Evolutionary conservation across 1,140 invertebrate species (phyloP), one percentile per base, ranked within the genome.

Genomic region (Sarcophaga bullata): DNA sequence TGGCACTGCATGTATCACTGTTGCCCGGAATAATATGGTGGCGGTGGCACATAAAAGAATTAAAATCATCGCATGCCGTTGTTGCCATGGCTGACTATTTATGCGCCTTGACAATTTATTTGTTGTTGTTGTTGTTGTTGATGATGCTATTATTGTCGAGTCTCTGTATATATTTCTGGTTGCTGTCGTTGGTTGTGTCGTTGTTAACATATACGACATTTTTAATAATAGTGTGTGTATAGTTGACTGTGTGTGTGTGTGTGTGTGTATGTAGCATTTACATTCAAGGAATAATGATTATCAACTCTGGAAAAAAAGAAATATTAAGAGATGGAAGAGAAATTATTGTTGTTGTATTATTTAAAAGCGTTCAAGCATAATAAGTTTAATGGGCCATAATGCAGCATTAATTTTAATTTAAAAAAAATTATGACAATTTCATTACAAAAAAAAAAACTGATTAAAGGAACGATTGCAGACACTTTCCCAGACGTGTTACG

Each of bases 151-250:
- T 58, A 13, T n/a, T 58, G 54, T 58, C n/a, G n/a, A n/a, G n/a
- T n/a, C n/a, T 58, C 54, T 11, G 15, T 37, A 37, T 37, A 37
- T 37, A 37, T 58, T 58, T n/a, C 13, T 15, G 15, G n/a, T n/a
- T 58, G 54, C 6, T 58, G 54, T n/a, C 6, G 54, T 3, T n/a
- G 15, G 17, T 25, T 19, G 17, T 68, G 62, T 19, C 19, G 62
- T 68, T 68, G 62, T 68, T 10, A 68, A 68, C 62, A 19, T 68
- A 68, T 68, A 68, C 62, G n/a, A 19, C 62, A 68, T 68, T 68
- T n/a, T 68, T 68, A 68, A 68, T 7, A 58, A 58, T n/a, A 37
- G 4, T n/a, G n/a, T n/a, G n/a, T n/a, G n/a, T n/a, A n/a, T n/a
- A n/a, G n/a, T n/a, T n/a, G n/a, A 37, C 4, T 37, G 25, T 37